Base-by-base conservation (phyloP, 2,797 vertebrate genomes). In the Naso thynnoides region DNA sequence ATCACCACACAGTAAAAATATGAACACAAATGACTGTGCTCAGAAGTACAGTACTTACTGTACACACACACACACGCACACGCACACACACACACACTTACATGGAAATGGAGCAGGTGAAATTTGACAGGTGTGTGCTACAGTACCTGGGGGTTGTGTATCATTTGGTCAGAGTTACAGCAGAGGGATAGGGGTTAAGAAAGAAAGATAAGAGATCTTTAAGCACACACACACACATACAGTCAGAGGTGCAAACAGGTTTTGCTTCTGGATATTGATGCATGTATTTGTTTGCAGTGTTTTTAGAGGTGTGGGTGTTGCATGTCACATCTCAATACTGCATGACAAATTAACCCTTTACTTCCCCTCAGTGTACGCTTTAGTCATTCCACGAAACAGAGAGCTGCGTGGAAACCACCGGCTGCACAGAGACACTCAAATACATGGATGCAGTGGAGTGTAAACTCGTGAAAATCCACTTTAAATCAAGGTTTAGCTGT, bases 371-470 rank as follows among this genome's bases (percentile, higher is more conserved):
- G 42, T 45, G 49, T 57, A 21, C 39, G 39, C 72, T 85, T 61
- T 80, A 91, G 74, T 92, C 91, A 91, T 91, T 91, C 81, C 85
- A 83, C 64, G 1, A 88, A 83, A 63, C 58, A 45, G 24, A n/a
- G 38, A 3, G 74, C 70, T 73, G 70, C 39, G 26, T 78, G 90
- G 89, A 92, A 91, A 91, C 74, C 88, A 91, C 91, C 90, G 89
- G 76, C 47, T 65, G 61, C 11, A 27, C 61, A 69, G 18, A 78
- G 41, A 62, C 31, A 50, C 63, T 64, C 26, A 47, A 47, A 67
- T 8, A 69, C 15, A 85, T 61, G 71, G 68, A 88, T 78, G 73
- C 3, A 67, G 39, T 44, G 45, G 27, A 69, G 69, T 39, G 57
- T 65, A 67, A 86, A 71, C 38, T 50, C 2, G 16, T 5, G 1